phyloP scores from a whole-genome alignment of 2,113 vertebrate genomes.

The Falco punctatus region DNA sequence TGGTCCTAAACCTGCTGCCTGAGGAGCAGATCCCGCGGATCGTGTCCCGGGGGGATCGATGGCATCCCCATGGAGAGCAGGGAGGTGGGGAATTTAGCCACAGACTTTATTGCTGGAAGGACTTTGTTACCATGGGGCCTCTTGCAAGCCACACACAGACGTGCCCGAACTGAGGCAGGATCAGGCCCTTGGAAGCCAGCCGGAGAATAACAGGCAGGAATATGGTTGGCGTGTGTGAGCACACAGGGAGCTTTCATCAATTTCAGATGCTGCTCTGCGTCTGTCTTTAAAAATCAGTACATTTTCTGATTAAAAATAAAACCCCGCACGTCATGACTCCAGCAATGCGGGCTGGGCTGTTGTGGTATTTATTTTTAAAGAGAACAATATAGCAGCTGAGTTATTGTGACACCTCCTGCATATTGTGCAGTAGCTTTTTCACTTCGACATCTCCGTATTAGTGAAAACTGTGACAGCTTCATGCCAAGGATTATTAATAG shows the following conservation, averaged over 20 bases:
- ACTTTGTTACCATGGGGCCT: neutral
- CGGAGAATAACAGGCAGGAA: neutral
- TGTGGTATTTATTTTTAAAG: conserved; percentile 62
- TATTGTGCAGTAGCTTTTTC: conserved; percentile 32
- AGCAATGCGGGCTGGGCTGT: conserved; percentile 12
- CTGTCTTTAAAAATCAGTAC: conserved; percentile 20
- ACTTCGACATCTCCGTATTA: conserved; percentile 26
- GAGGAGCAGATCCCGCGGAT: neutral
- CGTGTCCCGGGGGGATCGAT: rapidly evolving
- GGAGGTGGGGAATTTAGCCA: neutral
- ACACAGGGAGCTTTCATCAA: neutral
- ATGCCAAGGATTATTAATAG: conserved; percentile 48
- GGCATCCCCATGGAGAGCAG: neutral
- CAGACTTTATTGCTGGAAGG: neutral
- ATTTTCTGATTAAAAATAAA: conserved; percentile 53
- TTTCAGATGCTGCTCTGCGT: neutral
- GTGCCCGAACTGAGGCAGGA: neutral
- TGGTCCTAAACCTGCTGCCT: neutral
- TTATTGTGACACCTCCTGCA: conserved; percentile 55
- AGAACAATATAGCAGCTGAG: conserved; percentile 47
- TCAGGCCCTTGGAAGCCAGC: neutral
- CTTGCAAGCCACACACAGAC: neutral
- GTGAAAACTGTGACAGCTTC: conserved; percentile 49
- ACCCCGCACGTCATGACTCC: neutral
- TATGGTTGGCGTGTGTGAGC: rapidly evolving